Conservation (phyloP, 2,888 invertebrate genomes). For the Lymantria dispar region DNA sequence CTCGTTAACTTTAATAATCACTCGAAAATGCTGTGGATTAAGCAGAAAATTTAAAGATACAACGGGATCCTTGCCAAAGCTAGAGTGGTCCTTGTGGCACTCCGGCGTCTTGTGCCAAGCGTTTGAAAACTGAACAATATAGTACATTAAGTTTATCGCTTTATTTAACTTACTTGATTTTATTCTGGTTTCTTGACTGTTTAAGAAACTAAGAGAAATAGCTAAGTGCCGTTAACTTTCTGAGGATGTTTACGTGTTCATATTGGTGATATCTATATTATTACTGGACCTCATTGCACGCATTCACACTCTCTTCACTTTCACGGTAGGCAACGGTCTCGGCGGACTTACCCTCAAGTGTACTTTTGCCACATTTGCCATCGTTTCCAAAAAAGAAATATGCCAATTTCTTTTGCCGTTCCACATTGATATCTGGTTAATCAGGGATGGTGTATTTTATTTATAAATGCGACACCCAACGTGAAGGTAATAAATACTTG, state of each 20-base stretch:
- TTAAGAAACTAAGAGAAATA: background rate
- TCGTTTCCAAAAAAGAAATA: too few species aligned
- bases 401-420: too few species aligned
- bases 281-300: too few species aligned
- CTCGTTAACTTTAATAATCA: constrained; percentile 75
- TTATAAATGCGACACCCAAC: too few species aligned
- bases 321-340: too few species aligned
- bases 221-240: too few species aligned
- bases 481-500: too few species aligned
- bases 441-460: too few species aligned
- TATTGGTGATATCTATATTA: background rate
- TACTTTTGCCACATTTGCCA: too few species aligned
- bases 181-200: constrained; percentile 3
- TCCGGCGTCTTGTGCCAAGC: constrained; percentile 40
- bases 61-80: constrained; percentile 73
- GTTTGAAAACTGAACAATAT: constrained; percentile 36
- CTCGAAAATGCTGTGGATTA: constrained; percentile 61
- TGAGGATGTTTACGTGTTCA: background rate
- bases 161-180: constrained; percentile 44
- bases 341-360: too few species aligned
- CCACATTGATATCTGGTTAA: too few species aligned
- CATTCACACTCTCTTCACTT: too few species aligned
- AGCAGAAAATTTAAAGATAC: constrained; percentile 76
- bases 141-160: constrained; percentile 50
- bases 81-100: constrained; percentile 53